These are phyloP conservation scores for Artibeus jamaicensis DNA, from an alignment of 2,797 vertebrate genomes.

Conservation along the genomic window DNA sequence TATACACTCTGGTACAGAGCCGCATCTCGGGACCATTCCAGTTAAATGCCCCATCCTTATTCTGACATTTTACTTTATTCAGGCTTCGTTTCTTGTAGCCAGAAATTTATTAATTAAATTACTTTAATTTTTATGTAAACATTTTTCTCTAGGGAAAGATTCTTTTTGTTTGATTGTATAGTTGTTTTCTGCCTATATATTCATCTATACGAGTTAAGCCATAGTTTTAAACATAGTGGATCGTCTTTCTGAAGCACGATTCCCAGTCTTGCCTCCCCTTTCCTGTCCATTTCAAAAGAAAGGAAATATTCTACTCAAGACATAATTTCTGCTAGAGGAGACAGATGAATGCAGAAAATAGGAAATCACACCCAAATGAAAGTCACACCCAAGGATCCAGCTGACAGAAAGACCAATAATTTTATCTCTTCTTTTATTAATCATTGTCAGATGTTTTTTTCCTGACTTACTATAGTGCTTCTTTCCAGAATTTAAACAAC, in stretches of 20 bases:
- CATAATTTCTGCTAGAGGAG: not conserved
- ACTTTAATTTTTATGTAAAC: not conserved
- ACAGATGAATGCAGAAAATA: not conserved
- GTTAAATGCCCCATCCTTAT: not conserved
- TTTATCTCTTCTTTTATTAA: not conserved
- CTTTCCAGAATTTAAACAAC: not conserved
- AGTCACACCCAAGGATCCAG: not conserved
- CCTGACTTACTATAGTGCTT: not conserved
- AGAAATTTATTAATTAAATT: not conserved
- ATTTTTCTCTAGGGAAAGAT: not conserved
- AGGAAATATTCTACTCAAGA: not conserved
- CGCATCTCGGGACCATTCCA: not conserved
- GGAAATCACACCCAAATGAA: not conserved
- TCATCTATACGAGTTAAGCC: not conserved
- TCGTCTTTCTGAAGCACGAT: conserved; percentile 1
- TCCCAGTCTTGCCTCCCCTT: not conserved
- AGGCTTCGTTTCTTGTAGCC: not conserved
- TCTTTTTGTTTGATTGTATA: not conserved
- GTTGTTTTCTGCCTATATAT: not conserved
- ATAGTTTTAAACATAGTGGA: not conserved
- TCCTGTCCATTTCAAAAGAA: not conserved
- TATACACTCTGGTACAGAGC: not conserved
- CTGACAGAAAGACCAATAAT: not conserved
- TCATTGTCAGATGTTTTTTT: not conserved
- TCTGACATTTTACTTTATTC: not conserved